Percentiles rank a stretch among this genome's conserved stretches.
These are phyloP conservation scores for Trinorchestia longiramus DNA, from an alignment of 1,140 invertebrate species.

Conservation along the genomic window DNA sequence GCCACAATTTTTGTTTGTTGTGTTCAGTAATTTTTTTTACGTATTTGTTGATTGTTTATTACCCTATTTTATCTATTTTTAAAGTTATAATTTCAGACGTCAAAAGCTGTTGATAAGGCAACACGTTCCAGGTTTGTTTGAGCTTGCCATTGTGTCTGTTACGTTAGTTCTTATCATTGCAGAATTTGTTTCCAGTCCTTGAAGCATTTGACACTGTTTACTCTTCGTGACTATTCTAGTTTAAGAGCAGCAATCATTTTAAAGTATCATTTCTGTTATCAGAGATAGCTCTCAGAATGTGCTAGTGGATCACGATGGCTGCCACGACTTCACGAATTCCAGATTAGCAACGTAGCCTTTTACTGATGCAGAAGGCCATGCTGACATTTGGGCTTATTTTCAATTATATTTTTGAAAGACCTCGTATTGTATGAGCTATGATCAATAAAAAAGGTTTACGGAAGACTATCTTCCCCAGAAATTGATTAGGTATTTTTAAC, in stretches of 20 bases:
- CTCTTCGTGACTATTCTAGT: constrained; percentile 46
- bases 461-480: neutral
- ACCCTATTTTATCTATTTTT: too few species aligned
- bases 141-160: neutral
- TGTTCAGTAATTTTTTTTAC: too few species aligned
- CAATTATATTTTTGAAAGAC: neutral
- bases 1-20: too few species aligned
- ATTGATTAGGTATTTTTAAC: neutral
- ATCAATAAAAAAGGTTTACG: neutral
- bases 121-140: neutral
- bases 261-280: constrained; percentile 42
- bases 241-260: constrained; percentile 15
- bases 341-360: constrained; percentile 4
- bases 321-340: constrained; percentile 13
- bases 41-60: too few species aligned
- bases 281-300: constrained; percentile 22
- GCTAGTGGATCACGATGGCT: constrained; percentile 40
- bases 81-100: too few species aligned
- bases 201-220: neutral
- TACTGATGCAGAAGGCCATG: neutral
- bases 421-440: neutral
- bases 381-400: neutral
- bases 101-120: neutral
- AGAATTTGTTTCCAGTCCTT: neutral
- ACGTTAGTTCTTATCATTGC: neutral